Evolutionary conservation across 2,797 vertebrate species (phyloP).

Genomic region (Darevskia nairensis): DNA sequence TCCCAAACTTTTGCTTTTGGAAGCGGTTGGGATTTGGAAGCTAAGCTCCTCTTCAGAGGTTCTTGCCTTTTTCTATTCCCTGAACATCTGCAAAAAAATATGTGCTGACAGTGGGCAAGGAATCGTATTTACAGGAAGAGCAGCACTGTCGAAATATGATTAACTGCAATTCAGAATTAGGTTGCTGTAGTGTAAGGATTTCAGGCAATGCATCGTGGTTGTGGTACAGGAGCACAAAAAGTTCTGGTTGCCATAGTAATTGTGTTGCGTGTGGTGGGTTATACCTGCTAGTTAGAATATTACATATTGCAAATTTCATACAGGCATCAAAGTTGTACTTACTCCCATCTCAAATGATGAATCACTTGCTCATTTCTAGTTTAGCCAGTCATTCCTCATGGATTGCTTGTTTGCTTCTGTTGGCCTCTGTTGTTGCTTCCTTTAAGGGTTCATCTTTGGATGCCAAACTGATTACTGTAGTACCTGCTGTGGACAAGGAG

Average conservation of each 20-base stretch:
- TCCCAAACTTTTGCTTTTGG: constrained; percentile 1
- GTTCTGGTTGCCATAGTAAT: constrained; percentile 45
- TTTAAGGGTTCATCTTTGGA: constrained; percentile 2
- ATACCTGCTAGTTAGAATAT: constrained; percentile 24
- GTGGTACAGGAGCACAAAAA: constrained; percentile 36
- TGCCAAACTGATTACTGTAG: background rate
- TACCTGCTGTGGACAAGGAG: background rate
- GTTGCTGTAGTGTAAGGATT: background rate
- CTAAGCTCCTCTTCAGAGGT: background rate
- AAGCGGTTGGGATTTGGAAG: fast-evolving
- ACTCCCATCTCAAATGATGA: background rate
- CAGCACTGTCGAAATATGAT: background rate
- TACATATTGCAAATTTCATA: constrained; percentile 35
- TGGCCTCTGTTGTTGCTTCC: constrained; percentile 1
- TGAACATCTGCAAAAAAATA: background rate
- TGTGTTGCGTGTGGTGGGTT: constrained; percentile 4
- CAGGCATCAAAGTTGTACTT: constrained; percentile 15
- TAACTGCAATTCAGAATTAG: constrained; percentile 36
- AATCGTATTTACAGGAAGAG: background rate
- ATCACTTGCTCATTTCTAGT: background rate
- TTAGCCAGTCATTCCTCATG: background rate
- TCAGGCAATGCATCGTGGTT: constrained; percentile 27
- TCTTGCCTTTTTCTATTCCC: background rate
- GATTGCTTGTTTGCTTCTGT: constrained; percentile 14
- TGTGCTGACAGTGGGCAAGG: background rate